These are phyloP conservation scores for Dolichotis patagonum DNA, from an alignment of 2,113 vertebrate species.

Conservation along the genomic window DNA sequence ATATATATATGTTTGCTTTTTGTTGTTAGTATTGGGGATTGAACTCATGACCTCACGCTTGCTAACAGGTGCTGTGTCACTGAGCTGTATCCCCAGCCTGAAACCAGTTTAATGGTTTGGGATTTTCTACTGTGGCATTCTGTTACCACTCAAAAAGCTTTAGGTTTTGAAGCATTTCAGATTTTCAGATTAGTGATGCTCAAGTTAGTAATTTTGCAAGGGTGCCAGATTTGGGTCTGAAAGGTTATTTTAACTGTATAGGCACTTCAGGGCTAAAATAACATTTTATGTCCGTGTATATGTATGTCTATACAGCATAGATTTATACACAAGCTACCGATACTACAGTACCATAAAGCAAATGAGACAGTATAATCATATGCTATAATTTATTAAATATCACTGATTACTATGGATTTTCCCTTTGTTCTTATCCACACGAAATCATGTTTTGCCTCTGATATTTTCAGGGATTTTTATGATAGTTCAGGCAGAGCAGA, in stretches of 20 bases:
- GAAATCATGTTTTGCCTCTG: background rate
- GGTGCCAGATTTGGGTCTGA: background rate
- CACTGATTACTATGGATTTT: background rate
- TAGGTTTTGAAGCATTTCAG: background rate
- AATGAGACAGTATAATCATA: background rate
- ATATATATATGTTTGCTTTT: no score
- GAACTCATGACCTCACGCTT: no score
- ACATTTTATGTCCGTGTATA: background rate
- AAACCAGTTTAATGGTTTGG: background rate
- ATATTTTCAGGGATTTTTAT: background rate
- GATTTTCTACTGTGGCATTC: background rate
- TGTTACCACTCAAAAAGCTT: background rate
- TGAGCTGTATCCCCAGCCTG: no score
- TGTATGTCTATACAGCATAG: background rate
- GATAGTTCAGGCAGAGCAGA: background rate
- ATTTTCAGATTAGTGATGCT: background rate
- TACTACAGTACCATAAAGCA: background rate
- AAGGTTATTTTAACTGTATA: background rate
- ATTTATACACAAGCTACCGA: background rate
- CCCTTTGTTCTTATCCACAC: background rate
- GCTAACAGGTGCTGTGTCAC: no score
- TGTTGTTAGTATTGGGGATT: no score
- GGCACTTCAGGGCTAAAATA: background rate
- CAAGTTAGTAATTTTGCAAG: background rate
- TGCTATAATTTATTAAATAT: background rate